Base-by-base conservation (phyloP, 2,113 vertebrate species). In the Penelope pileata region DNA sequence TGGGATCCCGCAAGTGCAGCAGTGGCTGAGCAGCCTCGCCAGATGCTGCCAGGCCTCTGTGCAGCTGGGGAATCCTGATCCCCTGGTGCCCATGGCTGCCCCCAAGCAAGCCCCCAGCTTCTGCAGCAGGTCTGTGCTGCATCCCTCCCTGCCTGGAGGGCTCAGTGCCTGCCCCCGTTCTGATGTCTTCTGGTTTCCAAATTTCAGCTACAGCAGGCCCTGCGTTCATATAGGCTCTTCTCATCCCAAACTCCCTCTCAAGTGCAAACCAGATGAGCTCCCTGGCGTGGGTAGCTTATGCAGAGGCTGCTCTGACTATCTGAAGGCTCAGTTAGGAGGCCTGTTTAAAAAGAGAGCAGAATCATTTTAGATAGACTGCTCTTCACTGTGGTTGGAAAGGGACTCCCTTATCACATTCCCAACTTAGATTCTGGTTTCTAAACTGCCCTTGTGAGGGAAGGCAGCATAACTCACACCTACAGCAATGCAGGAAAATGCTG, bases 261-360 rank as follows among this genome's bases (percentile, higher is more conserved):
- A 88, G 90, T 19, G n/a, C 42, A 83, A 93, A 42, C 73, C 79
- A 94, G 64, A 68, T 68, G 67, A 91, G 64, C 22, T 87, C 30
- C 64, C 63, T 77, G 72, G 60, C 1, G 0, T 19, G 29, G n/a
- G 42, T 1, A 42, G 30, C 50, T 50, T 54, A n/a, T 0, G 1
- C 45, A 11, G 38, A 0, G 1, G 34, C 62, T 89, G 67, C 67
- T 38, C 74, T 56, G 3, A 3, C 48, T 79, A 85, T 22, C 40
- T 48, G 19, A 67, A 88, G 62, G 12, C 21, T 59, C 54, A 29
- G 34, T 69, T 30, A 54, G 42, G 10, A 80, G 63, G 34, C 16
- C 42, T 18, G 60, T 85, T 88, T 70, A 62, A 70, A 62, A 92
- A 73, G 42, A 56, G 22, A 68, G 38, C 27, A 86, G 45, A 75